phyloP scores from a whole-genome alignment of 2,888 invertebrate genomes.

The Rhagium mordax region DNA sequence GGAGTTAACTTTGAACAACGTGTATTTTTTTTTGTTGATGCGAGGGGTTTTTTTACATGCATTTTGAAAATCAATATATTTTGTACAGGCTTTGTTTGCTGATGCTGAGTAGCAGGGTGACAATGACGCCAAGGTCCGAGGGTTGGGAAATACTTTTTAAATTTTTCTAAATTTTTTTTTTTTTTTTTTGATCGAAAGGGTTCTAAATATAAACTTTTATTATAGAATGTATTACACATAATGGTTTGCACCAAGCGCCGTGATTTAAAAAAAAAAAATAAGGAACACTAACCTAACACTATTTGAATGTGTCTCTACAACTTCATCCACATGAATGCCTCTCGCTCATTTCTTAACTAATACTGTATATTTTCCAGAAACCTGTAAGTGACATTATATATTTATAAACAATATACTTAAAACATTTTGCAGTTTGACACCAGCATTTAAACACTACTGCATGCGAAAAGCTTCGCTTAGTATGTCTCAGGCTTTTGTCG shows the following conservation, averaged over 20 bases:
- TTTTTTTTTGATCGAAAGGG: too few relatives aligned
- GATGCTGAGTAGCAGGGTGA: too few relatives aligned
- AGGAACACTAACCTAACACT: background rate
- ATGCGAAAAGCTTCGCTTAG: conserved; percentile 50
- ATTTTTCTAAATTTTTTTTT: too few relatives aligned
- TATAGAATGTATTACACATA: too few relatives aligned
- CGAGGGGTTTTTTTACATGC: too few relatives aligned
- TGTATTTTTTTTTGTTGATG: too few relatives aligned
- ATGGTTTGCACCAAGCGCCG: background rate
- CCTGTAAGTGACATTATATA: conserved; percentile 33
- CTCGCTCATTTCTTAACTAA: conserved; percentile 33
- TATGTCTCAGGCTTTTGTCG: conserved; percentile 47
- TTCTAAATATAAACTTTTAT: too few relatives aligned
- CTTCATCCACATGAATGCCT: conserved; percentile 39
- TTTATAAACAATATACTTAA: conserved; percentile 40
- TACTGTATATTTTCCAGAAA: conserved; percentile 33
- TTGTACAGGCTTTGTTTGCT: too few relatives aligned
- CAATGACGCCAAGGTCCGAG: too few relatives aligned
- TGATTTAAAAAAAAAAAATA: background rate
- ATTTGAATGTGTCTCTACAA: conserved; percentile 32
- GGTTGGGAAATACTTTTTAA: too few relatives aligned
- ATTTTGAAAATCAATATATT: too few relatives aligned
- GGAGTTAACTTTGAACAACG: too few relatives aligned
- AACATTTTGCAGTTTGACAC: conserved; percentile 51
- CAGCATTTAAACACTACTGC: conserved; percentile 46